A percentile compares a stretch with the other conserved stretches of the same genome.
phyloP scores from a whole-genome alignment of 2,888 invertebrate species.

The Alitta virens region DNA sequence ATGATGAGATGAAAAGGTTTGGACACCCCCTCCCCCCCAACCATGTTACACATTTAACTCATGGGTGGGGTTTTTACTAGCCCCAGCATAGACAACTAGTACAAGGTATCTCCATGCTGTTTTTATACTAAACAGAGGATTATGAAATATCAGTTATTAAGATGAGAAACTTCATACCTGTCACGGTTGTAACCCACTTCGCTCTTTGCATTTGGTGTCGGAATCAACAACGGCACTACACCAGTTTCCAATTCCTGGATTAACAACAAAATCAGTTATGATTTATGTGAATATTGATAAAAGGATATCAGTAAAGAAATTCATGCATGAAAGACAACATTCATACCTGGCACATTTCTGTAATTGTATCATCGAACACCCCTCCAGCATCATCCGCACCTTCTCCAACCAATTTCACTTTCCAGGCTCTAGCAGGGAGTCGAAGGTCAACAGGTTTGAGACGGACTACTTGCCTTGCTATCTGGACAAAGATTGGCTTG shows the following conservation, averaged over 20 bases:
- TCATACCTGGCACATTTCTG: constrained; percentile 64
- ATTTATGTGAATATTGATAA: no score
- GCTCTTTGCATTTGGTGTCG: constrained; percentile 66
- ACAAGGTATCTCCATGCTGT: no score
- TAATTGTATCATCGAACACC: constrained; percentile 70
- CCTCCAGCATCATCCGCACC: constrained; percentile 71
- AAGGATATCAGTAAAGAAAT: no score
- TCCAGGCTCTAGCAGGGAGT: constrained; percentile 68
- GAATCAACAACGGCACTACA: constrained; percentile 63
- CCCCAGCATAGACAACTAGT: no score
- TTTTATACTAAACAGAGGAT: no score
- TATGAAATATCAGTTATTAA: no score
- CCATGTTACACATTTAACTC: no score
- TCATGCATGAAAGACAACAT: no score
- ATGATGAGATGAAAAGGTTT: no score
- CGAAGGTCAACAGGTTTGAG: constrained; percentile 64
- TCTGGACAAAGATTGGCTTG: constrained; percentile 66
- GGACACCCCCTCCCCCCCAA: no score
- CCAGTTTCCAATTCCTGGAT: constrained; percentile 65
- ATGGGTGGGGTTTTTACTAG: no score
- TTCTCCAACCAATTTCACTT: constrained; percentile 68
- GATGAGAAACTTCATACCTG: constrained; percentile 44
- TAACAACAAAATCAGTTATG: constrained; percentile 46
- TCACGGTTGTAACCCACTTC: constrained; percentile 67
- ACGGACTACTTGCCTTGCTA: constrained; percentile 66